Evolutionary conservation across 2,113 vertebrate species (phyloP).

Genomic region (Ahaetulla prasina): DNA sequence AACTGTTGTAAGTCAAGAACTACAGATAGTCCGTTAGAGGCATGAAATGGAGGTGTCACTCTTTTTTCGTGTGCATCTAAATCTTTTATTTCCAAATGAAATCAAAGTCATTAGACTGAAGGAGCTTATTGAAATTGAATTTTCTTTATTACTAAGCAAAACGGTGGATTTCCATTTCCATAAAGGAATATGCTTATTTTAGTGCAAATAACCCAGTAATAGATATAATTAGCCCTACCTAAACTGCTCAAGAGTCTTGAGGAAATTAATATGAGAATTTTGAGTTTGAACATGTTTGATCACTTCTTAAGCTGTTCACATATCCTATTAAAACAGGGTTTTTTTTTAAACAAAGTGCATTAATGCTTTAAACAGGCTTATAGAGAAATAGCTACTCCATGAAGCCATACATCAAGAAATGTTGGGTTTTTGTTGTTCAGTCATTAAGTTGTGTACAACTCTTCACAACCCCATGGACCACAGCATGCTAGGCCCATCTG

Average conservation of each 20-base stretch:
- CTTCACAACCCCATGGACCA: no score
- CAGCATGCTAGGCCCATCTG: no score
- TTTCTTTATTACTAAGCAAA: constrained; percentile 79
- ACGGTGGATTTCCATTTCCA: constrained; percentile 67
- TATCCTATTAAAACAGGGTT: constrained; percentile 68
- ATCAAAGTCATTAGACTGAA: constrained; percentile 72
- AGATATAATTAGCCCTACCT: constrained; percentile 77
- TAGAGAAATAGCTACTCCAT: constrained; percentile 53
- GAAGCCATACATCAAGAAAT: constrained; percentile 57
- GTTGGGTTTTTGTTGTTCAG: no score
- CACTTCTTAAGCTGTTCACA: constrained; percentile 43
- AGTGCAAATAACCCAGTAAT: constrained; percentile 78
- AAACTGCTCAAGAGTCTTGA: constrained; percentile 73
- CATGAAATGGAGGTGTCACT: constrained; percentile 79
- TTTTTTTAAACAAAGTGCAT: constrained; percentile 61
- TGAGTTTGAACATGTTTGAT: constrained; percentile 65
- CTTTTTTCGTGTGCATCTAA: constrained; percentile 63
- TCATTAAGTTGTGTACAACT: no score
- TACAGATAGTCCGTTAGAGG: constrained; percentile 73
- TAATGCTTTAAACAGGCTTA: constrained; percentile 67
- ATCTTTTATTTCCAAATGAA: constrained; percentile 76
- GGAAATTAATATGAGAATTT: constrained; percentile 71
- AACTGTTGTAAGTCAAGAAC: no score
- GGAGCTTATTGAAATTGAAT: constrained; percentile 71
- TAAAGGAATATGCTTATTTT: constrained; percentile 64